Percentiles rank a stretch among this genome's conserved stretches.
Evolutionary conservation across 1,140 invertebrate genomes (phyloP).

Genomic region (Lasaia peninsularis): DNA sequence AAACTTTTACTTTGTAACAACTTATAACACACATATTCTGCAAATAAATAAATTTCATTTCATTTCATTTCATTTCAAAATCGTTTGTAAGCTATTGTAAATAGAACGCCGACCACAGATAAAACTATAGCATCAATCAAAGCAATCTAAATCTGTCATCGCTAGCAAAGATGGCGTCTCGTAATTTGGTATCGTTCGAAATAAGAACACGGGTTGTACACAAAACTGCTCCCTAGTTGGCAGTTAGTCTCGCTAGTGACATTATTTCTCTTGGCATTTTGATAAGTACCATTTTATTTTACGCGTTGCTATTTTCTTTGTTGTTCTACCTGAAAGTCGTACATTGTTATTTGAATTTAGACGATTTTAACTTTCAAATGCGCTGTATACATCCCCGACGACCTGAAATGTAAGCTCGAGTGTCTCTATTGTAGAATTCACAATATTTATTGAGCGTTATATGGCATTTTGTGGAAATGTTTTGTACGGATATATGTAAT

Average conservation of each 20-base stretch:
- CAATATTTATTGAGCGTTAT: slow-evolving; percentile 12
- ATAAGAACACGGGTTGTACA: slow-evolving; percentile 43
- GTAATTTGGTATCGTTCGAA: slow-evolving; percentile 39
- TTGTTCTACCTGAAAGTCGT: slow-evolving; percentile 12
- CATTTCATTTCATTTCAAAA: too few relatives aligned
- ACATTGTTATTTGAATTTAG: slow-evolving; percentile 13
- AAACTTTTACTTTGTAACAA: too few relatives aligned
- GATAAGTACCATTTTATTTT: slow-evolving; percentile 40
- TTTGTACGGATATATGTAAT: slow-evolving; percentile 2
- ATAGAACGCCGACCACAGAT: slow-evolving; percentile 18
- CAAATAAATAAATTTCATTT: too few relatives aligned
- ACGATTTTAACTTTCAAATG: slow-evolving; percentile 13
- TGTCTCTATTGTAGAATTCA: slow-evolving; percentile 10
- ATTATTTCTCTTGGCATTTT: slow-evolving; percentile 52
- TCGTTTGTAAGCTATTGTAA: not conserved
- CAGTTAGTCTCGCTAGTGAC: slow-evolving; percentile 41
- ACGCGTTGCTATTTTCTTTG: slow-evolving; percentile 8
- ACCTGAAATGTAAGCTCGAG: slow-evolving; percentile 13
- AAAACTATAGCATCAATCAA: slow-evolving; percentile 41
- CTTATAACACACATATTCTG: too few relatives aligned
- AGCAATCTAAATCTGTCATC: slow-evolving; percentile 57
- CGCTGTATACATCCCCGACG: slow-evolving; percentile 6
- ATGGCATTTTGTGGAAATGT: not conserved
- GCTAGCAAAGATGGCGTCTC: slow-evolving; percentile 48
- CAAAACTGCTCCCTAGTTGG: slow-evolving; percentile 47